These are phyloP conservation scores for Anolis apletophallus DNA, from an alignment of 2,797 vertebrate species.

Conservation along the genomic window DNA sequence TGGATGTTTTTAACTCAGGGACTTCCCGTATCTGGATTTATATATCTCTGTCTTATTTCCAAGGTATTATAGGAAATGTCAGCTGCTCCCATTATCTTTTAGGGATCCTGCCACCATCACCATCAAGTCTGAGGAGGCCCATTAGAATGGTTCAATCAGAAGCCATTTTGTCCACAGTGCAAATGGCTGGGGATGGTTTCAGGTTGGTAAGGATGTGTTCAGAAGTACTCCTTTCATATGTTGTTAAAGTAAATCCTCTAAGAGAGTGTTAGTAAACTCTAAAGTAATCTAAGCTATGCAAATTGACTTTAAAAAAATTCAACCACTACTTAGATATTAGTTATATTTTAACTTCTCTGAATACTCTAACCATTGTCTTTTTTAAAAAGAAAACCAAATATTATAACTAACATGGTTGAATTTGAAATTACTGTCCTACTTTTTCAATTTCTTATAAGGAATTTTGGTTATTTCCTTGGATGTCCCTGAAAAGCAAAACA, in stretches of 20 bases:
- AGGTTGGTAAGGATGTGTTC: neutral
- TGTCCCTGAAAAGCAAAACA: constrained; percentile 54
- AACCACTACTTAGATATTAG: neutral
- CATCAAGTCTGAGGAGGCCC: neutral
- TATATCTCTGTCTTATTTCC: neutral
- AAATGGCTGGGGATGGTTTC: neutral
- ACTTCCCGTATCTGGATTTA: too few relatives aligned
- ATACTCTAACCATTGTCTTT: neutral
- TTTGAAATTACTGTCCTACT: neutral
- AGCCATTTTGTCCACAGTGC: neutral
- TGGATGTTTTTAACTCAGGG: too few relatives aligned
- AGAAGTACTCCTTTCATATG: neutral
- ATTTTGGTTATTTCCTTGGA: constrained; percentile 33
- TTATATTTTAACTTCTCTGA: neutral
- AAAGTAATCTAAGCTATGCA: neutral
- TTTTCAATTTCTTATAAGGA: constrained; percentile 49
- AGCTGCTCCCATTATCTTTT: neutral
- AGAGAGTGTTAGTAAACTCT: neutral
- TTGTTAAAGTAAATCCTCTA: neutral
- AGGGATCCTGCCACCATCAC: too few relatives aligned
- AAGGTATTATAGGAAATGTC: neutral
- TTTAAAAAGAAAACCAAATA: constrained; percentile 23
- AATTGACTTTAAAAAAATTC: neutral
- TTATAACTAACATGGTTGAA: neutral
- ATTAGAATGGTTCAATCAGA: too few relatives aligned